phyloP scores from a whole-genome alignment of 2,888 invertebrate genomes.

The Diloba caeruleocephala region DNA sequence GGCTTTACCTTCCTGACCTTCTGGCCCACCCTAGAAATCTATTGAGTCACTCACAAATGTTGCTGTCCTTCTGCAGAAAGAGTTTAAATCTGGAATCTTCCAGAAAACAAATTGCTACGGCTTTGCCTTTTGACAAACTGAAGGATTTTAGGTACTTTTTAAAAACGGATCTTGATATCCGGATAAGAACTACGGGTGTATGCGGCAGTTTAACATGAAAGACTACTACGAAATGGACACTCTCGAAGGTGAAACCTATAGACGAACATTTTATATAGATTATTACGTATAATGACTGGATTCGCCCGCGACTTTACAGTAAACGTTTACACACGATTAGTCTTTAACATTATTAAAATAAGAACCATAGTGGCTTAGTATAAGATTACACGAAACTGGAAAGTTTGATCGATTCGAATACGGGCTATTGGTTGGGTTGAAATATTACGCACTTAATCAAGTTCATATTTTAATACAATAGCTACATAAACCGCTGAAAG shows the following conservation, averaged over 20 bases:
- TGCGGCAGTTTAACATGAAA: conserved; percentile 23
- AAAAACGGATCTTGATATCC: neutral
- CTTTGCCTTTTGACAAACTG: too few species aligned
- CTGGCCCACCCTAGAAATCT: too few species aligned
- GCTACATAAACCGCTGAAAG: conserved; percentile 26
- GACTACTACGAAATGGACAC: conserved; percentile 55
- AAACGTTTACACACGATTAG: conserved; percentile 55
- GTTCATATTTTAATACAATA: neutral
- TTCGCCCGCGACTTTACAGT: conserved; percentile 47
- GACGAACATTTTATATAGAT: conserved; percentile 46
- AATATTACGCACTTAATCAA: conserved; percentile 28
- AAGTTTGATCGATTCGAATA: conserved; percentile 49
- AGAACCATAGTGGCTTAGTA: conserved; percentile 52
- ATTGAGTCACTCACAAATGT: too few species aligned
- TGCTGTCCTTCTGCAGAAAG: too few species aligned
- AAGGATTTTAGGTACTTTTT: too few species aligned
- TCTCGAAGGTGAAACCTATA: conserved; percentile 54
- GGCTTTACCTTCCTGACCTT: too few species aligned
- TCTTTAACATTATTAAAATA: conserved; percentile 50
- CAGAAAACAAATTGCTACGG: neutral
- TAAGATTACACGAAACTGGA: conserved; percentile 49
- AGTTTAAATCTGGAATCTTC: too few species aligned
- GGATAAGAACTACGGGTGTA: conserved; percentile 11
- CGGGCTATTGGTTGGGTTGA: conserved; percentile 24
- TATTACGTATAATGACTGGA: conserved; percentile 59